Evolutionary conservation across 2,888 invertebrate species (phyloP).

Genomic region (Caenorhabditis sp.): DNA sequence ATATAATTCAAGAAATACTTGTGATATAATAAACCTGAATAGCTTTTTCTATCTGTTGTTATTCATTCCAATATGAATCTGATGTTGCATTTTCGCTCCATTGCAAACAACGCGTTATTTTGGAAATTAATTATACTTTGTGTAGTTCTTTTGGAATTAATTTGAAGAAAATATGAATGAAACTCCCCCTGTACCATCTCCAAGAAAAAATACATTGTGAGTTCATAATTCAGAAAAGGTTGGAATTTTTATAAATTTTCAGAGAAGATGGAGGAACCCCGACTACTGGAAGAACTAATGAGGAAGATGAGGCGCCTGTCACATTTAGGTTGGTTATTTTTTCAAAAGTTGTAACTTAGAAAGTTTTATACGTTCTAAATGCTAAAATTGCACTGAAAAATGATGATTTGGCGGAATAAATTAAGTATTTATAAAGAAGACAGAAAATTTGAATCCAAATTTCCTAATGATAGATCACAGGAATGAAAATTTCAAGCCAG

Average conservation of each 20-base stretch:
- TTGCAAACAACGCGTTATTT: not conserved
- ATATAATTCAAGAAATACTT: constrained; percentile 17
- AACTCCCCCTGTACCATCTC: not conserved
- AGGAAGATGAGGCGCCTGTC: not conserved
- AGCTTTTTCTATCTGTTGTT: constrained; percentile 12
- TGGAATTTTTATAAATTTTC: not conserved
- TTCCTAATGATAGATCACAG: not conserved
- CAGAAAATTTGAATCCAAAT: not conserved
- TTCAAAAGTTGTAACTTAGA: not conserved
- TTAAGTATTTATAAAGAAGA: not conserved
- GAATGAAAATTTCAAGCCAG: too few species aligned
- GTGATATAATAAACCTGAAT: constrained; percentile 15
- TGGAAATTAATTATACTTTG: not conserved
- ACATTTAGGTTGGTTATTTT: not conserved
- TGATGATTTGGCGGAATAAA: constrained; percentile 4
- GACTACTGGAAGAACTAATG: not conserved
- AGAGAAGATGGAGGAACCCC: not conserved
- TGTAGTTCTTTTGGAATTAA: not conserved
- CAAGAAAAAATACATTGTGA: not conserved
- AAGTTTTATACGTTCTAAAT: constrained; percentile 2
- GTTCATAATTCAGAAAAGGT: not conserved
- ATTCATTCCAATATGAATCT: too few species aligned
- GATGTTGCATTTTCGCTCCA: not conserved
- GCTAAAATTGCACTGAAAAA: constrained; percentile 10
- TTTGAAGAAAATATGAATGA: not conserved